These are phyloP conservation scores for Larimichthys polyactis DNA, from an alignment of 2,113 vertebrate genomes.

Conservation along the genomic window DNA sequence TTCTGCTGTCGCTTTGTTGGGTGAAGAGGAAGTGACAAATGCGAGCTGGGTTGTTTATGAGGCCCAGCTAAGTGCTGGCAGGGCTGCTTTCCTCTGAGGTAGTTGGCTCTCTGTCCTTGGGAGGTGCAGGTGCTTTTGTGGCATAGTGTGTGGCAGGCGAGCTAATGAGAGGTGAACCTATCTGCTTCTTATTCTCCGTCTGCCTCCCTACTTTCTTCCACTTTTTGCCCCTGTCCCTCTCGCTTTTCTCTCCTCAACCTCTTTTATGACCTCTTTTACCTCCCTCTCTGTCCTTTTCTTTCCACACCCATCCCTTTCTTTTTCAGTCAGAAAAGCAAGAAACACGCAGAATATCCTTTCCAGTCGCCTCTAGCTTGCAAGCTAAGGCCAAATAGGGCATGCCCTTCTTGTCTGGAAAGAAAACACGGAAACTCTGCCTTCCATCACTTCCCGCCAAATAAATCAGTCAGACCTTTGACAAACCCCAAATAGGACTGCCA, in stretches of 20 bases:
- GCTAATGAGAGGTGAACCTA: conserved; percentile 76
- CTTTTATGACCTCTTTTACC: conserved; percentile 39
- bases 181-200: conserved; percentile 68
- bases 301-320: conserved; percentile 1
- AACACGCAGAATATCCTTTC: conserved; percentile 9
- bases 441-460: conserved; percentile 58
- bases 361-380: background rate
- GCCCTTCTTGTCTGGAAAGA: conserved; percentile 38
- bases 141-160: conserved; percentile 71
- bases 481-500: conserved; percentile 65
- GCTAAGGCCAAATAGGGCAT: background rate
- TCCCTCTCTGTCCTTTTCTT: conserved; percentile 13
- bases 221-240: conserved; percentile 31
- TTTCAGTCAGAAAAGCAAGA: conserved; percentile 30
- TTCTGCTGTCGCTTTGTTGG: conserved; percentile 76
- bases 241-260: conserved; percentile 24
- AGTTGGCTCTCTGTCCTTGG: conserved; percentile 76
- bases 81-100: conserved; percentile 73
- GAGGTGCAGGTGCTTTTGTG: conserved; percentile 68
- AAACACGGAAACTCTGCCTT: conserved; percentile 46
- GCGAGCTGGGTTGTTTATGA: conserved; percentile 79
- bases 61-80: conserved; percentile 75
- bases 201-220: conserved; percentile 27
- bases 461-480: conserved; percentile 75
- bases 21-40: conserved; percentile 83